phyloP scores from a whole-genome alignment of 1,140 invertebrate genomes.

The Atopsyche davidsoni region DNA sequence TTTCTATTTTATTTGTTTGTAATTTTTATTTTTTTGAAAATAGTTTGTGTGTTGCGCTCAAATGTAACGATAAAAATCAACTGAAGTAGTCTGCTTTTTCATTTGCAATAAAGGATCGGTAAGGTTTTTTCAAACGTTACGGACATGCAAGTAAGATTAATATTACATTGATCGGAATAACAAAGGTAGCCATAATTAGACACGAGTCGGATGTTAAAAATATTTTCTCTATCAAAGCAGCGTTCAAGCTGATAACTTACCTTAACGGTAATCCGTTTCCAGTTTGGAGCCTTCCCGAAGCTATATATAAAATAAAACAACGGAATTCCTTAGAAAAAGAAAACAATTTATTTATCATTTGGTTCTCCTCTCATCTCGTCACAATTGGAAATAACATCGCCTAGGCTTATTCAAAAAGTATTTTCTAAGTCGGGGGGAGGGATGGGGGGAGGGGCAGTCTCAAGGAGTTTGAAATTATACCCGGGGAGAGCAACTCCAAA shows the following conservation, averaged over 20 bases:
- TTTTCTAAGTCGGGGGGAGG: conserved; percentile 3
- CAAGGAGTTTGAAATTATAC: background rate
- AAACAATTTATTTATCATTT: conserved; percentile 5
- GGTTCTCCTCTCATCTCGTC: background rate
- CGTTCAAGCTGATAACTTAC: too few species aligned
- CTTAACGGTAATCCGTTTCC: too few species aligned
- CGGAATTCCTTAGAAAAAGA: background rate
- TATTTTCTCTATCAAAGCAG: background rate
- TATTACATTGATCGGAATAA: background rate
- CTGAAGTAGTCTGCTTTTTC: too few species aligned
- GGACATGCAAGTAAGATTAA: background rate
- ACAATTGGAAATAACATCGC: background rate
- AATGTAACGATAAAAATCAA: too few species aligned
- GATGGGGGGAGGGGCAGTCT: background rate
- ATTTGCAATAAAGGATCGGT: too few species aligned
- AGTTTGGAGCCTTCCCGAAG: too few species aligned
- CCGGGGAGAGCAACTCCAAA: background rate
- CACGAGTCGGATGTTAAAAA: background rate
- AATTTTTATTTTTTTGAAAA: too few species aligned
- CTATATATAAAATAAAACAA: conserved; percentile 5
- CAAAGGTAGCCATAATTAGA: background rate
- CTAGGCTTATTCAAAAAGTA: conserved; percentile 9
- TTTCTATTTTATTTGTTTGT: too few species aligned
- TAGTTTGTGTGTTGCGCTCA: too few species aligned
- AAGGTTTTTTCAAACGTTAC: background rate